Percentiles rank a stretch among this genome's conserved stretches.
Evolutionary conservation across 2,888 invertebrate genomes (phyloP).

Genomic region (Anorthoa munda): DNA sequence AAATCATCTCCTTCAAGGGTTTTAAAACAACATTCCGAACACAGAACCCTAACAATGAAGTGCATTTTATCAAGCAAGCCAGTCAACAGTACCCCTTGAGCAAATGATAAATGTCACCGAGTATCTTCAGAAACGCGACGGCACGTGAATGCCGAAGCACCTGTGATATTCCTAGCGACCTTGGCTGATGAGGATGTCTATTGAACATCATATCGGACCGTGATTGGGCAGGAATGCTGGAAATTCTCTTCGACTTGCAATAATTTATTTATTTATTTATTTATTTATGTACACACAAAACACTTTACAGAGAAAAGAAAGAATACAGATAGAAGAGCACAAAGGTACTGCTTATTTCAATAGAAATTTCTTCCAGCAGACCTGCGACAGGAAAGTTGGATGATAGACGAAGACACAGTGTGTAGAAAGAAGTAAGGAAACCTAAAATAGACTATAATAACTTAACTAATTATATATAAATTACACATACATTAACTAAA

Average conservation of each 20-base stretch:
- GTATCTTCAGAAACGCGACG: conserved; percentile 37
- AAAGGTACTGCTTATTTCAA: too few species aligned
- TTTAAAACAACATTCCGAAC: not conserved
- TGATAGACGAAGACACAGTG: too few species aligned
- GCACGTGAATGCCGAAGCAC: conserved; percentile 50
- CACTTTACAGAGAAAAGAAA: too few species aligned
- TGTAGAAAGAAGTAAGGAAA: too few species aligned
- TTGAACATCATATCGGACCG: conserved; percentile 3
- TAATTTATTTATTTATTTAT: too few species aligned
- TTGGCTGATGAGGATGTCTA: conserved; percentile 11
- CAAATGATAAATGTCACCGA: conserved; percentile 50
- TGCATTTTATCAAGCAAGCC: conserved; percentile 41
- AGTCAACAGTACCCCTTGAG: conserved; percentile 47
- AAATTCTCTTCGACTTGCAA: conserved; percentile 3
- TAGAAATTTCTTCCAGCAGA: too few species aligned
- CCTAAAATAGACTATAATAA: too few species aligned
- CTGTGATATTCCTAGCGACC: conserved; percentile 24
- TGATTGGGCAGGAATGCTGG: conserved; percentile 24
- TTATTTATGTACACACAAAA: too few species aligned
- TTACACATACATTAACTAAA: too few species aligned
- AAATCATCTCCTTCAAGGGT: not conserved
- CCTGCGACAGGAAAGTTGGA: too few species aligned
- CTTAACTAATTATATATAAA: too few species aligned
- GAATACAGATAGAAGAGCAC: too few species aligned
- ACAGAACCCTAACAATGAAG: conserved; percentile 53